A percentile compares a stretch with the other conserved stretches of the same genome.
phyloP scores from a whole-genome alignment of 2,113 vertebrate genomes.

The Camelus dromedarius region DNA sequence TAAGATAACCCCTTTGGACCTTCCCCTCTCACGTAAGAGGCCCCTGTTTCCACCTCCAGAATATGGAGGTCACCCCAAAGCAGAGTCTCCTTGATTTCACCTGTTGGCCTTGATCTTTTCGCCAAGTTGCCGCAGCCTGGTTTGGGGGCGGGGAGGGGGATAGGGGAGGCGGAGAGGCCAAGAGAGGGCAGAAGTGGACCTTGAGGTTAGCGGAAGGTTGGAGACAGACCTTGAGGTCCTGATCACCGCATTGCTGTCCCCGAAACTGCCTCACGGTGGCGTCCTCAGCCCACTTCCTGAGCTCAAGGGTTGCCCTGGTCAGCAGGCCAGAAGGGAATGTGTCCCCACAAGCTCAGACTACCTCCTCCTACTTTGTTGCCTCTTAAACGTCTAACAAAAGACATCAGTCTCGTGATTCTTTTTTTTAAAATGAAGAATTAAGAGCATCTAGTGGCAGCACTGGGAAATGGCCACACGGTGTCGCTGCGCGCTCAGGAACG shows the following conservation, averaged over 20 bases:
- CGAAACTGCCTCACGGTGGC: not conserved
- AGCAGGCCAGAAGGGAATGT: not conserved
- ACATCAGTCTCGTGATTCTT: not conserved
- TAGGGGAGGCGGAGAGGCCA: not conserved
- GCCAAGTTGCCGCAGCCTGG: too few species aligned
- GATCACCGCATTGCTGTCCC: fast-evolving
- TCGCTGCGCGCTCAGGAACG: constrained; percentile 49
- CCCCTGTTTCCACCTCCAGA: not conserved
- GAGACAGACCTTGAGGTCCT: not conserved
- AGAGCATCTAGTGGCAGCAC: not conserved
- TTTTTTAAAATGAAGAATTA: not conserved
- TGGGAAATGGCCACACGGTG: constrained; percentile 54
- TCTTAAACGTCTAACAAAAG: not conserved
- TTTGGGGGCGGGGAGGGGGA: not conserved
- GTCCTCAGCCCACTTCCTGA: not conserved
- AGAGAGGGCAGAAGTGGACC: not conserved
- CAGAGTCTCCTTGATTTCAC: not conserved
- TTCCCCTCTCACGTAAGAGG: fast-evolving
- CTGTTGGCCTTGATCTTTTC: not conserved
- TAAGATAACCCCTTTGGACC: not conserved
- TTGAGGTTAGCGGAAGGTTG: not conserved
- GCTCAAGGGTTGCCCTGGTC: fast-evolving
- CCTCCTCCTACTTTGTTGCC: not conserved
- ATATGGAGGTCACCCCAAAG: not conserved
- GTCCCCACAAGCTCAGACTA: not conserved